These are phyloP conservation scores for Microchirus variegatus DNA, from an alignment of 2,797 vertebrate genomes.

Conservation along the genomic window DNA sequence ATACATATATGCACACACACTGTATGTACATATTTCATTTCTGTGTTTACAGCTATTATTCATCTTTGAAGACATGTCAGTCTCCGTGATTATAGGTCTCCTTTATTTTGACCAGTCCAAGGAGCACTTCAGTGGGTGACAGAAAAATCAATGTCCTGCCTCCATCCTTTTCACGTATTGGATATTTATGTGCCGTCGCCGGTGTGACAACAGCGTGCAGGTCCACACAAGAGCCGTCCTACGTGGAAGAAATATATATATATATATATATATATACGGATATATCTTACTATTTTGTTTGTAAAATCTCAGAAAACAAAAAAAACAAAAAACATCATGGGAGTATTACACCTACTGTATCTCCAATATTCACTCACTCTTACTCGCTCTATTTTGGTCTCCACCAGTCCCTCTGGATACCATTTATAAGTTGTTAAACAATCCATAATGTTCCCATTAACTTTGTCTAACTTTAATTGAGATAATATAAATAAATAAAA, in stretches of 20 bases:
- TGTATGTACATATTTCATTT: constrained; percentile 4
- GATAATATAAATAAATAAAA: too few relatives aligned
- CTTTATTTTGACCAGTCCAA: not conserved
- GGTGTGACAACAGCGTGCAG: not conserved
- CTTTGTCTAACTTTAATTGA: not conserved
- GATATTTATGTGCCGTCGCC: not conserved
- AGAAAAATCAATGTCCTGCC: constrained; percentile 5
- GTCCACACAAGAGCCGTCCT: not conserved
- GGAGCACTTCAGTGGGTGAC: constrained; percentile 5
- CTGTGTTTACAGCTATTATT: not conserved
- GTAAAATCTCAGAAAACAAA: not conserved
- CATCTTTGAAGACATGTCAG: not conserved
- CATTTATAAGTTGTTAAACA: too few relatives aligned
- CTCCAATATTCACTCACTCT: not conserved
- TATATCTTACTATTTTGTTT: too few relatives aligned
- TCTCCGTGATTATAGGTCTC: not conserved
- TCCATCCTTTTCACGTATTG: not conserved
- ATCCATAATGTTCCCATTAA: not conserved
- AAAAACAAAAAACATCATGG: not conserved
- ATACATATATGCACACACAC: not conserved
- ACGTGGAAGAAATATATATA: not conserved
- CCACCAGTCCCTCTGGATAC: not conserved
- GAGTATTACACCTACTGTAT: not conserved
- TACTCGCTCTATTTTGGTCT: not conserved
- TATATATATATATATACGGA: too few relatives aligned